A percentile compares a stretch with the other conserved stretches of the same genome.
These are phyloP conservation scores for fruit fly (Drosophila melanogaster) DNA, from an alignment of 1,140 invertebrate species.

Conservation along the genomic window DNA sequence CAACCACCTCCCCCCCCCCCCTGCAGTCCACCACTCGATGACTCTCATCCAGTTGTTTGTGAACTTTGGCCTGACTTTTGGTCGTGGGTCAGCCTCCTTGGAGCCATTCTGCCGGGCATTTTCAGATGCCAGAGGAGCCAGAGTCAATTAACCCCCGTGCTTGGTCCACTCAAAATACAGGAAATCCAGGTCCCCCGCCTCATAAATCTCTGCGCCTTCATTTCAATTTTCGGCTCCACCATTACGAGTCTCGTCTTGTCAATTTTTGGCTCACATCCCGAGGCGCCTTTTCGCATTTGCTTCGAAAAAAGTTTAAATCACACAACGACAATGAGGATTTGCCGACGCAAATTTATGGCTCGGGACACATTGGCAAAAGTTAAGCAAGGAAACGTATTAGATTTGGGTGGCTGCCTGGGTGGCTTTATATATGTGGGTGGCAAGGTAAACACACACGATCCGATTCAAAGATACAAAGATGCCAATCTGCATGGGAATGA, in stretches of 20 bases:
- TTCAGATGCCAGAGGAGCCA: slow-evolving; percentile 21
- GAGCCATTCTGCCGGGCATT: slow-evolving; percentile 28
- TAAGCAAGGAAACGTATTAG: slow-evolving; percentile 58
- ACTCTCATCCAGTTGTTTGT: slow-evolving; percentile 8
- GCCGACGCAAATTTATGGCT: slow-evolving; percentile 78
- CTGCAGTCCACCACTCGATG: neutral
- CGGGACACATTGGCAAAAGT: slow-evolving; percentile 79
- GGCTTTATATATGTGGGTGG: slow-evolving; percentile 21
- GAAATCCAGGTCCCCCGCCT: slow-evolving; percentile 12
- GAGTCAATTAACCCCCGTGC: slow-evolving; percentile 66
- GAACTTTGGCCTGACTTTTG: slow-evolving; percentile 40
- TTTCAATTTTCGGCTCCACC: slow-evolving; percentile 70
- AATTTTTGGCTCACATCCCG: slow-evolving; percentile 40
- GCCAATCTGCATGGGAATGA: slow-evolving; percentile 70
- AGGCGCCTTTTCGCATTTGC: slow-evolving; percentile 6
- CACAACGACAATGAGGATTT: slow-evolving; percentile 83
- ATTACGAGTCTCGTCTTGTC: slow-evolving; percentile 57
- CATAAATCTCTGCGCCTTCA: slow-evolving; percentile 58
- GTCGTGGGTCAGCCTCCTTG: slow-evolving; percentile 26
- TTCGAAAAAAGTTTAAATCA: slow-evolving; percentile 80
- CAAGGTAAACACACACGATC: slow-evolving; percentile 39
- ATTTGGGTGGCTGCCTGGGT: slow-evolving; percentile 32
- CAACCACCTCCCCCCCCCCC: neutral
- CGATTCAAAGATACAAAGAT: slow-evolving; percentile 70
- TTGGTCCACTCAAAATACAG: neutral